phyloP scores from a whole-genome alignment of 1,140 invertebrate genomes.

The Saccostrea cuccullata region DNA sequence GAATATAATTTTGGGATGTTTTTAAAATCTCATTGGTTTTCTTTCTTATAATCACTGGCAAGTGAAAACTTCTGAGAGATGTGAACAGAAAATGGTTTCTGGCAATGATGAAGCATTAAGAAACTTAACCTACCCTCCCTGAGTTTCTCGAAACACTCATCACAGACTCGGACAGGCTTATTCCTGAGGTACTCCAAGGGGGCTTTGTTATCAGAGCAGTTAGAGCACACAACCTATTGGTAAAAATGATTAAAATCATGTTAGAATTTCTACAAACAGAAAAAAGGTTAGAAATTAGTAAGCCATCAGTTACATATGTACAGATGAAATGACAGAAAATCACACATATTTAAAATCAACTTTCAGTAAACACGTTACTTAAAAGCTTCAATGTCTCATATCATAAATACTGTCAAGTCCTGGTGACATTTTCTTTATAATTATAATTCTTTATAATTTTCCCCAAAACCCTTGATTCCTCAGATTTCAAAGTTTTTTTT shows the following conservation, averaged over 20 bases:
- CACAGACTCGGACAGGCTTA: constrained; percentile 82
- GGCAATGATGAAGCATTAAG: not conserved
- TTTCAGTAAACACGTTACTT: too few relatives aligned
- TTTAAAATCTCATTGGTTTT: too few relatives aligned
- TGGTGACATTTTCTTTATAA: too few relatives aligned
- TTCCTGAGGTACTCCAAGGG: constrained; percentile 84
- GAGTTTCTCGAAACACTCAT: constrained; percentile 81
- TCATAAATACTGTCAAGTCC: too few relatives aligned
- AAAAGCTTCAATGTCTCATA: too few relatives aligned
- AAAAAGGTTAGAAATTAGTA: not conserved
- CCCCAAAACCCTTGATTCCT: too few relatives aligned
- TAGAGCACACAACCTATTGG: constrained; percentile 84
- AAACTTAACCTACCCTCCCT: constrained; percentile 70
- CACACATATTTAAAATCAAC: not conserved
- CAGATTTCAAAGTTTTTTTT: too few relatives aligned
- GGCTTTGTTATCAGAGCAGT: constrained; percentile 85
- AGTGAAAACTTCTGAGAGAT: too few relatives aligned
- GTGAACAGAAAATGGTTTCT: not conserved
- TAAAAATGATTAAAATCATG: constrained; percentile 37
- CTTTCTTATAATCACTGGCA: too few relatives aligned
- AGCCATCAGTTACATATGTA: not conserved
- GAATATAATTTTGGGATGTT: too few relatives aligned
- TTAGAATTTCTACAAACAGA: too few relatives aligned
- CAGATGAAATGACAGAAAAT: not conserved
- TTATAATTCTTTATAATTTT: too few relatives aligned